Evolutionary conservation across 2,113 vertebrate species (phyloP), one percentile per base, ranked within the genome.

Genomic region (Ageneiosus marmoratus): DNA sequence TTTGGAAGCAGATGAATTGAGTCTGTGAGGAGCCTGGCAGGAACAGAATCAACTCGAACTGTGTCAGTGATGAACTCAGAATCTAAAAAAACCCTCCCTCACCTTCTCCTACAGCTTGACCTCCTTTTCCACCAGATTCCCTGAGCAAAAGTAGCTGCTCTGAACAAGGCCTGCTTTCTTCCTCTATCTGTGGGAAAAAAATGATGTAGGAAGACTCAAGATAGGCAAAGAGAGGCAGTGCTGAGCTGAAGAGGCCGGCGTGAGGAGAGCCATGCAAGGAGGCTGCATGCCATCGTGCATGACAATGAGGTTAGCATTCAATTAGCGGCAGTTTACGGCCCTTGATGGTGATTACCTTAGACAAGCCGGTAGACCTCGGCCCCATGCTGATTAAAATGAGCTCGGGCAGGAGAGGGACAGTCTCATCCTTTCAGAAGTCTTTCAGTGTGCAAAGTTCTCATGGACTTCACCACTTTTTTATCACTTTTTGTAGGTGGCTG

Each of bases 221-320:
- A 84, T 89, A 84, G 89, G 85, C 82, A 79, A 87, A 86, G 89
- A 88, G 89, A 85, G 86, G 81, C 88, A 69, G 76, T 70, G 88
- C 84, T 62, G 83, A 89, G 81, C 32, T 20, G 20, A 77, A 67
- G 70, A 82, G 70, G 80, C 80, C 46, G 29, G 48, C 53, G 37
- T 50, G 56, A 78, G 70, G 53, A 81, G 48, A 81, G 77, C 55
- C 84, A 88, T 88, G 76, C 87, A 89, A 86, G 86, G 87, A 88
- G 72, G 58, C 24, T 10, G 74, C 50, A n/a, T 70, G 87, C 88
- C 81, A 84, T 79, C 80, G 76, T 91, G 93, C 92, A 94, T 95
- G 91, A 92, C 91, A 93, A 95, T 94, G 92, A 94, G 92, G 88
- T 51, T 78, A 88, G 92, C 92, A 92, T 94, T 95, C 93, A 94